Conservation (phyloP, 2,888 invertebrate genomes). For the Clanis bilineata region DNA sequence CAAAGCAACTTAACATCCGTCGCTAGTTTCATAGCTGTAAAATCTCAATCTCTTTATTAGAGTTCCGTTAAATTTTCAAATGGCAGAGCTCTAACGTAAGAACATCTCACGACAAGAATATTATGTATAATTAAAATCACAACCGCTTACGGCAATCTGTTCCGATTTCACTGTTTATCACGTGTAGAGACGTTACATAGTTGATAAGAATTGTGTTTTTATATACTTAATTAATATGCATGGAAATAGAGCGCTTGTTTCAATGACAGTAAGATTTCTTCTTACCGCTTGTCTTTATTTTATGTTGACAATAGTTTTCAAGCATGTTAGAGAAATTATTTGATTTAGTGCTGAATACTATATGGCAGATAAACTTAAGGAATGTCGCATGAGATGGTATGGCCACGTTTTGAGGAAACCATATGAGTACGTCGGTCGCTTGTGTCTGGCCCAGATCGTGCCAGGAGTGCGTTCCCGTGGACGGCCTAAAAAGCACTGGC, state of each 20-base stretch:
- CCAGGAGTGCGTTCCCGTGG: too few relatives aligned
- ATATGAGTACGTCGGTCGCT: too few relatives aligned
- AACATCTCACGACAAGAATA: slow-evolving; percentile 24
- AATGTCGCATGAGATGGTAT: too few relatives aligned
- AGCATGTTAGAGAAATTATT: too few relatives aligned
- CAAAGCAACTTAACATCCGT: too few relatives aligned
- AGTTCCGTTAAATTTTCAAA: slow-evolving; percentile 36
- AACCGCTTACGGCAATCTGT: slow-evolving; percentile 1
- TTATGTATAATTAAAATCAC: slow-evolving; percentile 35
- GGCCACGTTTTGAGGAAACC: too few relatives aligned
- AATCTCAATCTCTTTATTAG: slow-evolving; percentile 36
- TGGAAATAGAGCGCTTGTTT: neutral
- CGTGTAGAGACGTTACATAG: neutral
- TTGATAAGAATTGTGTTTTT: neutral
- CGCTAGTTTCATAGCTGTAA: neutral
- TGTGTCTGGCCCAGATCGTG: too few relatives aligned
- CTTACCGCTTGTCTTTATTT: too few relatives aligned
- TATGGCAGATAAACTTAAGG: too few relatives aligned
- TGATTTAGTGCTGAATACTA: too few relatives aligned
- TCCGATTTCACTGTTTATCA: neutral
- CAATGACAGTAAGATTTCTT: neutral
- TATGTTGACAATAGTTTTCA: too few relatives aligned
- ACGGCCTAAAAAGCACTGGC: too few relatives aligned
- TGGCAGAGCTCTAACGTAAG: slow-evolving; percentile 30
- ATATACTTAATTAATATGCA: neutral